phyloP scores from a whole-genome alignment of 2,797 vertebrate genomes.

The Trachops cirrhosus region DNA sequence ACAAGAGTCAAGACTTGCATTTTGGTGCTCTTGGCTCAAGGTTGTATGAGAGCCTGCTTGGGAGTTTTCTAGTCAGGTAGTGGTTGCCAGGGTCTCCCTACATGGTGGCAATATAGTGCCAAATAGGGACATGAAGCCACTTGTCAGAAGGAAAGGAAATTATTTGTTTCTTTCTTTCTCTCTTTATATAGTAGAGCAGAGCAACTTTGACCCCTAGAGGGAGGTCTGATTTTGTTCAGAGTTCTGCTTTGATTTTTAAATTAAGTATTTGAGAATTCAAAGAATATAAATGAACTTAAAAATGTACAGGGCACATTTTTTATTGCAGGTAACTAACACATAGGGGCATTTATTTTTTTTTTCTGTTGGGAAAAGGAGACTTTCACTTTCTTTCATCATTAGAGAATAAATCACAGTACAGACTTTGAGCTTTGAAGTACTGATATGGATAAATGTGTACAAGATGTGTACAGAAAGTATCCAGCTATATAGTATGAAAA shows the following conservation, averaged over 20 bases:
- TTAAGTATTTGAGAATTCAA: slow-evolving; percentile 55
- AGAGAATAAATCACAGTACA: not conserved
- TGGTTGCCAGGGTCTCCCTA: not conserved
- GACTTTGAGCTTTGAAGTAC: not conserved
- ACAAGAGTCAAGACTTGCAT: not conserved
- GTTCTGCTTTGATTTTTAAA: slow-evolving; percentile 52
- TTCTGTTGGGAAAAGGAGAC: not conserved
- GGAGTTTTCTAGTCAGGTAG: not conserved
- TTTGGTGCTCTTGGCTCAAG: slow-evolving; percentile 43
- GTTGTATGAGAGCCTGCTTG: not conserved
- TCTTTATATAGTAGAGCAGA: not conserved
- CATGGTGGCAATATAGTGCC: not conserved
- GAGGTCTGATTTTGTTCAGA: slow-evolving; percentile 69
- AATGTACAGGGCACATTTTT: slow-evolving; percentile 66
- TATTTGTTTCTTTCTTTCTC: not conserved
- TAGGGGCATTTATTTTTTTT: not conserved
- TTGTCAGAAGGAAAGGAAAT: not conserved
- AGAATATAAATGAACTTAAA: slow-evolving; percentile 8
- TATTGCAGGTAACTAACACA: slow-evolving; percentile 62
- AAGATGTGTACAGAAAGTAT: not conserved
- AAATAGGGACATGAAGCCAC: not conserved
- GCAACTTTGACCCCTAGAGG: slow-evolving; percentile 60
- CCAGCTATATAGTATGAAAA: not conserved
- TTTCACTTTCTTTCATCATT: not conserved
- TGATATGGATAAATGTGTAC: not conserved